Base-by-base conservation (phyloP, 2,888 invertebrate species). In the Apoderus coryli region DNA sequence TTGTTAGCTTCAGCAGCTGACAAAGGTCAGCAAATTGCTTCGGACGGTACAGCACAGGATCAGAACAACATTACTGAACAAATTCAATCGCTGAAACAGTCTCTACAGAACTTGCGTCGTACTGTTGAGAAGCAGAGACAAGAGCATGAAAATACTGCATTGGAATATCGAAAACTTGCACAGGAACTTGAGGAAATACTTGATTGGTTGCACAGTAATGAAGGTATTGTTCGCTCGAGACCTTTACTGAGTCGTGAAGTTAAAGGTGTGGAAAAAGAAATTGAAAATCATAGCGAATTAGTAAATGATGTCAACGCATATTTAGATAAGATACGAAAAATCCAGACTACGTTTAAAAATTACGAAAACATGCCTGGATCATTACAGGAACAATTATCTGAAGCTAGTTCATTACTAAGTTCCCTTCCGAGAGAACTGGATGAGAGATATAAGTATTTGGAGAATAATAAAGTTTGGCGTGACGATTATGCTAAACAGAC, bases 11-110 rank as follows among this genome's bases (percentile, higher is more conserved):
- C 82, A 4, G 88, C 90, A 1, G 76, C 76, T 9, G 92, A 92
- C 49, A 90, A 90, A 53, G 92, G 90, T 1, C 84, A 86, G 49
- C 85, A 88, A 54, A 90, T 93, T 16, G 86, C 86, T 1, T 77
- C 79, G 1, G 90, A 92, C 59, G 88, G 89, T 23, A 78, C 84
- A 3, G 76, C 82, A 0, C 77, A 80, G 10, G 90, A 90, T 45
- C 69, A 82, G 44, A 89, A 89, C 45, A 76, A 76, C 42, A 77
- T 92, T 4, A 86, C 85, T 2, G 85, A 88, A 50, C 78, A 89
- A 44, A 53, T 92, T 12, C 88, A 89, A 47, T 77, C 79, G 0
- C 54, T 92, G 11, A 89, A 86, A 54, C 84, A 85, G 50, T 82
- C 88, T 41, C 59, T 89, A 10, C 70, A 80, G 31, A 72, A 74